A percentile compares a stretch with the other conserved stretches of the same genome.
These are phyloP conservation scores for Misgurnus mizolepis DNA, from an alignment of 2,113 vertebrate species.

Conservation along the genomic window DNA sequence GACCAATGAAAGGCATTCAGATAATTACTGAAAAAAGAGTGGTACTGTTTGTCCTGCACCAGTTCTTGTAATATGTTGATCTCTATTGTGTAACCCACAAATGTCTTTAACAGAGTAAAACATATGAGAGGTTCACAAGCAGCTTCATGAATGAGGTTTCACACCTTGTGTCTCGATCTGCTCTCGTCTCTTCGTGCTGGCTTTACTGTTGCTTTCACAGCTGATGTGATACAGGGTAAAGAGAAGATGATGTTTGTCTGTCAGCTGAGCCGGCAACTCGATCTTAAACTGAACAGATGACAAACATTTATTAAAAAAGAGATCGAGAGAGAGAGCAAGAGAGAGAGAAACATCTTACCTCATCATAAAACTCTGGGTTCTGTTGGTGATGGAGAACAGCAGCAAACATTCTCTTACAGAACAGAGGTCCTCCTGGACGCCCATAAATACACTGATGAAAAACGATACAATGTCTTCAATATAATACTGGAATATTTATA, in stretches of 20 bases:
- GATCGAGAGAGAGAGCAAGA: too few relatives aligned
- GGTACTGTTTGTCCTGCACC: too few relatives aligned
- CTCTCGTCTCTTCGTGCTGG: conserved; percentile 95
- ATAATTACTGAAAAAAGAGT: too few relatives aligned
- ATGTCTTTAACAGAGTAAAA: too few relatives aligned
- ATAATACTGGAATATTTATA: too few relatives aligned
- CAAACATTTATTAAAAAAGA: not conserved
- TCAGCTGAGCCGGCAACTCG: conserved; percentile 92
- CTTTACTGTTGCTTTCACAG: conserved; percentile 96
- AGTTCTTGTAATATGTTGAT: too few relatives aligned
- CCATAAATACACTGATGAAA: conserved; percentile 90
- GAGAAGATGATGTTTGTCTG: conserved; percentile 93
- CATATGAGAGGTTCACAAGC: too few relatives aligned
- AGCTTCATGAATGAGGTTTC: not conserved
- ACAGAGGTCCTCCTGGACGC: conserved; percentile 87
- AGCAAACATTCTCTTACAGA: conserved; percentile 88
- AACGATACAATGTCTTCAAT: not conserved
- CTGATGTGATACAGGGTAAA: conserved; percentile 97
- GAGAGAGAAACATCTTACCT: conserved; percentile 74
- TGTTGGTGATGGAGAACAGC: conserved; percentile 95
- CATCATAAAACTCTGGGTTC: conserved; percentile 97
- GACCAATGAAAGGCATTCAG: too few relatives aligned
- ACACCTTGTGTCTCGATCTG: conserved; percentile 90
- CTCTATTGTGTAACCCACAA: too few relatives aligned
- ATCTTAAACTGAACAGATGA: conserved; percentile 85